Evolutionary conservation across 37 sponge, comb jelly and placozoan species (phyloP).

Genomic region (Agelas oroides): DNA sequence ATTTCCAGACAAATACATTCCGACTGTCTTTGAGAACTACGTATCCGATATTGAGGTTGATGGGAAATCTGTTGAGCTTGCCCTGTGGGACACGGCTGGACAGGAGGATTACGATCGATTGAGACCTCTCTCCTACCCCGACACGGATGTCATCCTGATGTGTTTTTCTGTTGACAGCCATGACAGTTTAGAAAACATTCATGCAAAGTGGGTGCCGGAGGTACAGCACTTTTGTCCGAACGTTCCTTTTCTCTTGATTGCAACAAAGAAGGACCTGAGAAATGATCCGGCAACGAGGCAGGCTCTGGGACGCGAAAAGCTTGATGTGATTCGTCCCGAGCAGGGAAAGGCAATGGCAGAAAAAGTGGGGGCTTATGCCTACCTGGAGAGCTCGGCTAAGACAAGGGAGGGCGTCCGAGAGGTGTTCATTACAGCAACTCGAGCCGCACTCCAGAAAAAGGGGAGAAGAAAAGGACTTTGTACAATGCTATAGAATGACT

Average conservation of each 20-base stretch:
- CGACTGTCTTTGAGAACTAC: conserved; percentile 98
- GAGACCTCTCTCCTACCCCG: conserved; percentile 95
- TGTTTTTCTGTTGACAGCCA: conserved; percentile 94
- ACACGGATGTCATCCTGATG: conserved; percentile 98
- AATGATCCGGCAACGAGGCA: conserved; percentile 64
- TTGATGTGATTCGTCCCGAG: conserved; percentile 26
- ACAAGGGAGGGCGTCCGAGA: conserved; percentile 77
- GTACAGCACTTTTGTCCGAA: conserved; percentile 75
- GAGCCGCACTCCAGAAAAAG: conserved; percentile 52
- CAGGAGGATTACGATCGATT: conserved; percentile 98
- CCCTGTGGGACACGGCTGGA: conserved; percentile 96
- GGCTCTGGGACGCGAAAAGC: conserved; percentile 68
- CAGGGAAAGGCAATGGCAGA: conserved; percentile 68
- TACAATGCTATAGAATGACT: conserved; percentile 23
- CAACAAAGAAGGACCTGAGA: conserved; percentile 76
- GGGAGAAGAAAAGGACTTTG: conserved; percentile 49
- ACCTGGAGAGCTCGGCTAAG: conserved; percentile 83
- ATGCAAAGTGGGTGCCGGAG: conserved; percentile 90
- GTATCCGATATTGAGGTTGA: conserved; percentile 98
- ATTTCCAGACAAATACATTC: conserved; percentile 96
- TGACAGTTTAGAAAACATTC: conserved; percentile 97
- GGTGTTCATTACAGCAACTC: conserved; percentile 69
- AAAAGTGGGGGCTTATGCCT: conserved; percentile 71
- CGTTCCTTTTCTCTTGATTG: conserved; percentile 81
- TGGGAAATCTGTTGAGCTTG: conserved; percentile 89